These are phyloP conservation scores for Heterodera carotae DNA, from an alignment of 1,140 invertebrate species.

Conservation along the genomic window DNA sequence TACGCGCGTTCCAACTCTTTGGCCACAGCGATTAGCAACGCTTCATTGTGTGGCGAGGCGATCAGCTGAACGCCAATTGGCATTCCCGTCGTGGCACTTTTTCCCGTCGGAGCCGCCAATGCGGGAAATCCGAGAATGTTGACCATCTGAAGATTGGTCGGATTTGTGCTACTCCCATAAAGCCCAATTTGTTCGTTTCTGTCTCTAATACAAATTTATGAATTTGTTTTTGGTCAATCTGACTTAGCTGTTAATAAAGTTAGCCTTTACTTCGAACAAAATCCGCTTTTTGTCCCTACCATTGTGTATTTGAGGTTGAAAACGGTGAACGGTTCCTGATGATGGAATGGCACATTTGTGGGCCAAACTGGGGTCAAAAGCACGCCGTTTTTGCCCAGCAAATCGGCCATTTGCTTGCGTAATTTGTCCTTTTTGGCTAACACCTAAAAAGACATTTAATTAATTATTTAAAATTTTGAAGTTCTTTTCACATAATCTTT, in stretches of 20 bases:
- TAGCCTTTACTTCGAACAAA: neutral
- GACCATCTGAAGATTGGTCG: constrained; percentile 11
- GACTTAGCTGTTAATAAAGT: neutral
- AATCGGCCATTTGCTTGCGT: constrained; percentile 65
- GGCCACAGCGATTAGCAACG: constrained; percentile 55
- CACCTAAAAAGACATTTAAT: neutral
- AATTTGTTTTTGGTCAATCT: neutral
- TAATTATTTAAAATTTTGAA: neutral
- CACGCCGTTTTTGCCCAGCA: constrained; percentile 69
- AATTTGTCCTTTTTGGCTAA: constrained; percentile 53
- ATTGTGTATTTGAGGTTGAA: constrained; percentile 65
- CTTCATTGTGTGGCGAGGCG: constrained; percentile 49
- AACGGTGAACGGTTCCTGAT: constrained; percentile 64
- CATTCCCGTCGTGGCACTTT: constrained; percentile 70
- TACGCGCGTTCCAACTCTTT: constrained; percentile 60
- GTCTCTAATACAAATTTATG: neutral
- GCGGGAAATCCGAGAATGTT: constrained; percentile 38
- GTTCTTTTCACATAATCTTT: neutral
- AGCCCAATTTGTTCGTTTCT: neutral
- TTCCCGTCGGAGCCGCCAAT: constrained; percentile 73
- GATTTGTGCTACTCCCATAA: too few species aligned
- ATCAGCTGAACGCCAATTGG: constrained; percentile 82
- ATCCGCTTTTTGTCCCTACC: neutral
- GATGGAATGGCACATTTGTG: constrained; percentile 66
- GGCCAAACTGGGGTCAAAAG: constrained; percentile 67